Conservation (phyloP, 2,888 invertebrate genomes). For the Orthosia cruda region DNA sequence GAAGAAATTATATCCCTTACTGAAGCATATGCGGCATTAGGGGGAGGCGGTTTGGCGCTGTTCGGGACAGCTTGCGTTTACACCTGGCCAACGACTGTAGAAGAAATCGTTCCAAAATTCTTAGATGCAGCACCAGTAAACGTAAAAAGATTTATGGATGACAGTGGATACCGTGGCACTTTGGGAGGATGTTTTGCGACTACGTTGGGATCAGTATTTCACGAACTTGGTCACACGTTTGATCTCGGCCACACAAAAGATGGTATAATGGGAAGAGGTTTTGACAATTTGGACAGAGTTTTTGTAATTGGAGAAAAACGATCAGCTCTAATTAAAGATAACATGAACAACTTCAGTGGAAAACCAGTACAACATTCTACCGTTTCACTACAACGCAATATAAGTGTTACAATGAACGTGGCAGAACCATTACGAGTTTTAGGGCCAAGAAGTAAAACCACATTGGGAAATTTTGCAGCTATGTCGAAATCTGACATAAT, state of each 20-base stretch:
- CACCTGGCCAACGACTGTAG: constrained; percentile 96
- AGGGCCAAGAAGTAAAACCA: constrained; percentile 90
- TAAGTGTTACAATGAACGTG: constrained; percentile 93
- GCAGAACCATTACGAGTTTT: constrained; percentile 90
- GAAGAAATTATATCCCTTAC: constrained; percentile 94
- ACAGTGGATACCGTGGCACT: constrained; percentile 97
- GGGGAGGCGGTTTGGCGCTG: constrained; percentile 97
- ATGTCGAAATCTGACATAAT: constrained; percentile 88
- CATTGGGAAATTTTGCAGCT: constrained; percentile 90
- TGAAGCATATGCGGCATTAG: constrained; percentile 97
- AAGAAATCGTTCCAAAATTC: constrained; percentile 93
- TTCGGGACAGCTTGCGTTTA: constrained; percentile 98
- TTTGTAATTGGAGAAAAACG: constrained; percentile 93
- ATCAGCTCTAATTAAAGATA: constrained; percentile 86
- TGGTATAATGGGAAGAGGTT: constrained; percentile 98
- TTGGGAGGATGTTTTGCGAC: constrained; percentile 97
- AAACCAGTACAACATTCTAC: constrained; percentile 93
- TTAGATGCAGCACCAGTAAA: constrained; percentile 93
- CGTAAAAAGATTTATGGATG: constrained; percentile 95
- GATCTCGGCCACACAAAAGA: constrained; percentile 97
- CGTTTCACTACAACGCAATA: constrained; percentile 91
- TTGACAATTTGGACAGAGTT: constrained; percentile 95
- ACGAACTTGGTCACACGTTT: constrained; percentile 98
- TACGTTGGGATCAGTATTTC: constrained; percentile 97
- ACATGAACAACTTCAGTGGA: constrained; percentile 91